These are phyloP conservation scores for Rhynchonema sp. DNA, from an alignment of 2,888 invertebrate genomes.

Conservation along the genomic window DNA sequence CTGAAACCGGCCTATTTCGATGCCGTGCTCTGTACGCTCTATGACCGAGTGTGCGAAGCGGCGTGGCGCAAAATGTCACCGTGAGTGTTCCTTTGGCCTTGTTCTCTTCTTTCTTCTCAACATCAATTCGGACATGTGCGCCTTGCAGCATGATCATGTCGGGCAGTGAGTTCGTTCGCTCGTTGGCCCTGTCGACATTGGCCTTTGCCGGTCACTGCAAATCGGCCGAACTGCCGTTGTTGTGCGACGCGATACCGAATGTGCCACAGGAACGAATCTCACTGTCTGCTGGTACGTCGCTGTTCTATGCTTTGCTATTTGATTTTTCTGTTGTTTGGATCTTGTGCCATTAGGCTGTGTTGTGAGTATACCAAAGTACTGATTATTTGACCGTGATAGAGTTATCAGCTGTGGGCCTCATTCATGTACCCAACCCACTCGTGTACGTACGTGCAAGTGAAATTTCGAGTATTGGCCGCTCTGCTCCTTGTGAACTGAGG, in stretches of 20 bases:
- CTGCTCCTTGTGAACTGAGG: too few species aligned
- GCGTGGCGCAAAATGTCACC: constrained; percentile 48
- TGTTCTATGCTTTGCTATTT: too few species aligned
- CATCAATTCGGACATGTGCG: too few species aligned
- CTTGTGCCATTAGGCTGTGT: too few species aligned
- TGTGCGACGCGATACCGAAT: constrained; percentile 42
- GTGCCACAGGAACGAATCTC: constrained; percentile 30
- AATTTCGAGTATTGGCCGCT: too few species aligned
- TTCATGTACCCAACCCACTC: too few species aligned
- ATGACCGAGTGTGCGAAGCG: constrained; percentile 44
- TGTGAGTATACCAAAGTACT: too few species aligned
- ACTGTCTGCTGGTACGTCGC: not conserved
- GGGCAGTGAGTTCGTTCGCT: constrained; percentile 56
- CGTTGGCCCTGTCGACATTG: constrained; percentile 60
- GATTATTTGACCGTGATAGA: too few species aligned
- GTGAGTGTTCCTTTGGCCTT: constrained; percentile 31
- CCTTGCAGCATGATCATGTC: constrained; percentile 45
- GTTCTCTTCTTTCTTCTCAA: not conserved
- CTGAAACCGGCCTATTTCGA: constrained; percentile 82
- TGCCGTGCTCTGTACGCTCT: constrained; percentile 49
- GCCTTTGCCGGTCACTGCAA: constrained; percentile 58
- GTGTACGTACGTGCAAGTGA: too few species aligned
- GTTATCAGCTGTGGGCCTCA: too few species aligned
- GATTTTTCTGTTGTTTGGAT: too few species aligned
- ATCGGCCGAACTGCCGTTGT: constrained; percentile 56